Evolutionary conservation across 2,797 vertebrate genomes (phyloP).

Genomic region (Orientallactaga sibirica): DNA sequence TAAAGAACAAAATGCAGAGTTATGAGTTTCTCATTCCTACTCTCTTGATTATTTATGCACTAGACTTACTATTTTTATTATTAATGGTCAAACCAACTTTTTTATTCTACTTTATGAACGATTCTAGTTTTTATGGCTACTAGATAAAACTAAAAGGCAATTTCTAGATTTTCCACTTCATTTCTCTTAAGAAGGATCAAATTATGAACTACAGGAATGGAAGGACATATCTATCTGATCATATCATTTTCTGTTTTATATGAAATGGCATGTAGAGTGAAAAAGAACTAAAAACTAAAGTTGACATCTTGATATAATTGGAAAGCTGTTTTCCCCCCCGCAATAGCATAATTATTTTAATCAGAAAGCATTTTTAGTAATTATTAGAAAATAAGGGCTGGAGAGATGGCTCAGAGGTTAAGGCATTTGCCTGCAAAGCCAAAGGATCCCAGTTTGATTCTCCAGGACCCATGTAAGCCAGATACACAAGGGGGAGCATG

Average conservation of each 20-base stretch:
- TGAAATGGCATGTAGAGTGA: not conserved
- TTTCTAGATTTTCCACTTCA: constrained; percentile 39
- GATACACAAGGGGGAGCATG: no score
- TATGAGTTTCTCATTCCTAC: not conserved
- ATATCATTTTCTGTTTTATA: not conserved
- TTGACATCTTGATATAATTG: constrained; percentile 21
- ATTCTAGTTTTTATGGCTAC: not conserved
- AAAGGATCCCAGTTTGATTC: no score
- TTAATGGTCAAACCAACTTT: not conserved
- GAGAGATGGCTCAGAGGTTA: no score
- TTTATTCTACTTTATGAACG: not conserved
- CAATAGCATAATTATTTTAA: constrained; percentile 60
- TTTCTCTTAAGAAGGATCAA: constrained; percentile 46
- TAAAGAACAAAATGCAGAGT: not conserved
- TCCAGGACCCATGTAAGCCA: no score
- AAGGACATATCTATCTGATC: not conserved
- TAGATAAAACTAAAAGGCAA: constrained; percentile 49
- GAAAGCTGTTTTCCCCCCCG: constrained; percentile 6
- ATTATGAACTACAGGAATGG: not conserved
- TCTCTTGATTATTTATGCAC: not conserved
- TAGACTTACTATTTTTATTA: not conserved
- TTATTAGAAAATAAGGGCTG: not conserved
- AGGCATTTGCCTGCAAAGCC: no score
- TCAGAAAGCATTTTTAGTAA: not conserved
- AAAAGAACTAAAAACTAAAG: constrained; percentile 52